phyloP scores from a whole-genome alignment of 2,888 invertebrate species.

The Mythimna ferrago region DNA sequence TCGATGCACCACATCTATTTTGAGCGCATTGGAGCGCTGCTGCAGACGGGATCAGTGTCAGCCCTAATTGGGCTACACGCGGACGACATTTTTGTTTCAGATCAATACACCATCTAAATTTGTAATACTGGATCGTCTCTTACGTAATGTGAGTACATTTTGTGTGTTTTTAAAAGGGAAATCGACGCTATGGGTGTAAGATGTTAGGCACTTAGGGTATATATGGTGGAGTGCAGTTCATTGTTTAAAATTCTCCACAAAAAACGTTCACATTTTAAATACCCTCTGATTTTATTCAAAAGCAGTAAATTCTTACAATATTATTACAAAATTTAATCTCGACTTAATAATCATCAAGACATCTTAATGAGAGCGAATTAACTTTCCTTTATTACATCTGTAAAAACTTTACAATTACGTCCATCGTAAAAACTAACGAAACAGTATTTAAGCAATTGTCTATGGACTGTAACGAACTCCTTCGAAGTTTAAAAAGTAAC shows the following conservation, averaged over 20 bases:
- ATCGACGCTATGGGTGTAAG: too few species aligned
- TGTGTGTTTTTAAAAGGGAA: not conserved
- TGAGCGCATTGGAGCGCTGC: conserved; percentile 70
- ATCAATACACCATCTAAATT: conserved; percentile 71
- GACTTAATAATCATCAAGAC: conserved; percentile 20
- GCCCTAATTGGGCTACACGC: conserved; percentile 81
- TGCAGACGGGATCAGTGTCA: conserved; percentile 87
- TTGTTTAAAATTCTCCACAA: not conserved
- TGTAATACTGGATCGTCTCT: conserved; percentile 34
- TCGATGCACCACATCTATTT: conserved; percentile 77
- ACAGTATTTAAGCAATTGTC: conserved; percentile 56
- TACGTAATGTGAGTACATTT: conserved; percentile 10
- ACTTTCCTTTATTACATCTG: conserved; percentile 15
- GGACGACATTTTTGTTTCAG: conserved; percentile 79
- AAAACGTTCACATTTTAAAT: too few species aligned
- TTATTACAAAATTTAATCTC: conserved; percentile 12
- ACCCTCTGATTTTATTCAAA: not conserved
- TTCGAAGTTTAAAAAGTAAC: conserved; percentile 49
- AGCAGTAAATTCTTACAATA: not conserved
- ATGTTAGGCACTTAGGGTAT: not conserved
- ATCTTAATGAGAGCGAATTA: conserved; percentile 11
- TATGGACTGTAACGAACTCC: conserved; percentile 40
- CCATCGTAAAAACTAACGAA: conserved; percentile 51
- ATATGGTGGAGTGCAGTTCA: too few species aligned
- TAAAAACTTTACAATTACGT: conserved; percentile 37